Conservation (phyloP, 2,113 vertebrate genomes). For the Hemiscyllium ocellatum region DNA sequence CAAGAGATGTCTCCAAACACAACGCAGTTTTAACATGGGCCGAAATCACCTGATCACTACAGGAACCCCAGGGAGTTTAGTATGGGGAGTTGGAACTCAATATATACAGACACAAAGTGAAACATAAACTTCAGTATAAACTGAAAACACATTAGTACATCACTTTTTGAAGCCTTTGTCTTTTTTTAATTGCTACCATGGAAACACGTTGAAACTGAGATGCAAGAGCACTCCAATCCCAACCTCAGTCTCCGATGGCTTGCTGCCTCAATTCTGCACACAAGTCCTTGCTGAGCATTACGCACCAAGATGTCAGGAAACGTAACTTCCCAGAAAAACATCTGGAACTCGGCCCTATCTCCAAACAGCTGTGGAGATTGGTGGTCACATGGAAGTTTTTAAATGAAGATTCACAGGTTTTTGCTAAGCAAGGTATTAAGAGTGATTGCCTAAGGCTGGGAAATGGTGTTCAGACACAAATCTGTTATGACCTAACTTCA, state of each 20-base stretch:
- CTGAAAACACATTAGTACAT: neutral
- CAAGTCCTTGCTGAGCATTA: neutral
- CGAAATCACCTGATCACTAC: too few relatives aligned
- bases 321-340: neutral
- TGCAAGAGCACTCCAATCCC: neutral
- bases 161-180: neutral
- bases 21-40: too few relatives aligned
- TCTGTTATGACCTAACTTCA: too few relatives aligned
- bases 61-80: too few relatives aligned
- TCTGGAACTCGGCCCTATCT: neutral
- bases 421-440: too few relatives aligned
- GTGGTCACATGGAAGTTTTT: neutral
- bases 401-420: neutral
- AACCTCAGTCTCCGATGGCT: too few relatives aligned
- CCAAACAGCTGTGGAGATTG: neutral
- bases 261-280: too few relatives aligned
- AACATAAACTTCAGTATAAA: neutral
- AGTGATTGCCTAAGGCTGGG: too few relatives aligned
- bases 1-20: neutral
- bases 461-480: too few relatives aligned
- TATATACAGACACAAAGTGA: neutral
- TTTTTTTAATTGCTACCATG: neutral
- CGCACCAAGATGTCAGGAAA: neutral
- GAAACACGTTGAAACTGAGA: neutral
- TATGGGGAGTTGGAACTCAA: too few relatives aligned